Evolutionary conservation across 2,888 invertebrate species (phyloP), one percentile per base, ranked within the genome.

Genomic region (Megaustenia siamemsis): DNA sequence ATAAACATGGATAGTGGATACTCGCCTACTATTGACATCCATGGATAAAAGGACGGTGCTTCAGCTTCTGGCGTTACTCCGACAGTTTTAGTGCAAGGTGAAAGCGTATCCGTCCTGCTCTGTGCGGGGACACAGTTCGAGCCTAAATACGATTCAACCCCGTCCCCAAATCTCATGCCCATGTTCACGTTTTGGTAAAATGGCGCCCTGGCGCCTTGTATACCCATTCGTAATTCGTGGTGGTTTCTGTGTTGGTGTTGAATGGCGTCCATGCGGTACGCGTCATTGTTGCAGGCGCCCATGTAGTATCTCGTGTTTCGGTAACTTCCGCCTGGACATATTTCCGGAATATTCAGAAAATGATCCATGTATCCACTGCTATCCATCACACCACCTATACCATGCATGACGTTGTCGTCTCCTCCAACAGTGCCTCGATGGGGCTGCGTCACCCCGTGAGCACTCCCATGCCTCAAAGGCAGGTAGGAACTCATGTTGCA

Each of bases 11-110:
- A 79, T 35, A 73, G 32, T 18, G 63, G 56, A 53, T 85, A 90
- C 92, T 90, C 83, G 90, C 92, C 92, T 87, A 92, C 92, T 45
- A 92, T 92, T 45, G 92, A 92, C 92, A 92, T 92, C 92, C 92
- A 92, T 1, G 92, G 92, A 86, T 92, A 92, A 81, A 92, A 92
- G 12, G 91, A 89, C 10, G 91, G 90, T 24, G 91, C 86, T 38
- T 90, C 90, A 32, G 84, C 87, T 0, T 88, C 91, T 10, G 90
- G 89, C 12, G 86, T 78, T 15, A 88, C 88, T 15, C 88, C 88
- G 24, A 89, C 90, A 10, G 89, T 78, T 60, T 89, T 90, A 18
- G 90, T 90, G 82, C 90, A 90, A 3, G 92, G 92, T 78, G 91
- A 91, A 81, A 92, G 88, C 45, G 86, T 88, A 86, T 89, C 90